Base-by-base conservation (phyloP, 2,797 vertebrate species). In the Jordanella pulchra region DNA sequence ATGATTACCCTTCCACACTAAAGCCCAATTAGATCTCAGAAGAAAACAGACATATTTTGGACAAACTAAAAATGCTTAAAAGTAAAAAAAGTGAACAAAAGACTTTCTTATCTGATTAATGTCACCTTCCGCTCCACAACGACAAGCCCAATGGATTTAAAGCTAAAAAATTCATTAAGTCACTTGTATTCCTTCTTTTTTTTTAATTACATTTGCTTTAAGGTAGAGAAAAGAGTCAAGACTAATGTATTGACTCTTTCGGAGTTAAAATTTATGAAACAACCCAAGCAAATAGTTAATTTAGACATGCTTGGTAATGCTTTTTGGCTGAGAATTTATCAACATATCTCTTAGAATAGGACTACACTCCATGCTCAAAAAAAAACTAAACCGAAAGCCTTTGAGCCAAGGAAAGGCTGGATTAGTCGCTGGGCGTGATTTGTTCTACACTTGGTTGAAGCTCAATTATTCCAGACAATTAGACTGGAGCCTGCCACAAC, bases 401-500 rank as follows among this genome's bases (percentile, higher is more conserved):
- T 84, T 86, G 75, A 85, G 51, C 76, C 71, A 81, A 88, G 86
- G 85, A 88, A 90, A 79, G 86, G 75, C 86, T 73, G 83, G 87
- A 92, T 92, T 92, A 91, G 90, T 87, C 90, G 87, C 87, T 86
- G 84, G 88, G 90, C 72, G 84, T 87, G 87, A 91, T 90, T 91
- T 88, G 82, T 86, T 89, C 90, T 90, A 81, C 90, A 89, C 89
- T 90, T 81, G 89, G 87, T 88, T 90, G 92, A 86, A 90, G 88
- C 87, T 90, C 90, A 92, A 92, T 93, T 92, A 93, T 93, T 93
- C 89, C 91, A 90, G 89, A 91, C 90, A 91, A 94, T 93, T 92
- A 93, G 90, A 87, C 87, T 87, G 86, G 90, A 92, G 90, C 72
- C 89, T 79, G 85, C 86, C 78, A 72, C 82, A 77, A 32, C 13